phyloP scores from a whole-genome alignment of 2,888 invertebrate genomes.

The Bursaphelenchus okinawaensis region DNA sequence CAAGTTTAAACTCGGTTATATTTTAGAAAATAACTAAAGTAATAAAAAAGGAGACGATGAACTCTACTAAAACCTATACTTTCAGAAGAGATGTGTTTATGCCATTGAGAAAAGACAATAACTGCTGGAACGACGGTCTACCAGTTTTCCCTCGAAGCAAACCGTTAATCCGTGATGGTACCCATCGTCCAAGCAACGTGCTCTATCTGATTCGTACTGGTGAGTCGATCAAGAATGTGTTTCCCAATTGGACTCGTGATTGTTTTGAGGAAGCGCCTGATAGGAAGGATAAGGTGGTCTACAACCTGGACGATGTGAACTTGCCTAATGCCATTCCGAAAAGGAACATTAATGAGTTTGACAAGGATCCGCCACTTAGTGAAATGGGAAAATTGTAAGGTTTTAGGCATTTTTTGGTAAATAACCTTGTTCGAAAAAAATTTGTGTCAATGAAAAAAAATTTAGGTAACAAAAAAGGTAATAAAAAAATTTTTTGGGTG shows the following conservation, averaged over 20 bases:
- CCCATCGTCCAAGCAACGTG: background rate
- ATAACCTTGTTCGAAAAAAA: too few species aligned
- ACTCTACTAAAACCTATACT: too few species aligned
- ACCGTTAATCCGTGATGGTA: background rate
- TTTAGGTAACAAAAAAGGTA: too few species aligned
- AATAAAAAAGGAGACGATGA: too few species aligned
- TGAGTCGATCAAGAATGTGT: background rate
- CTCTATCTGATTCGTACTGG: background rate
- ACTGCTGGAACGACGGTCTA: background rate
- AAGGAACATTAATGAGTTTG: background rate
- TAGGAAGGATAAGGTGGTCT: background rate
- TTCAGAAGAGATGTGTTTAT: too few species aligned
- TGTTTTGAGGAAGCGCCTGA: background rate
- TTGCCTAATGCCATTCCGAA: background rate
- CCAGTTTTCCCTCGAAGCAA: background rate
- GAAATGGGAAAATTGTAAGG: background rate
- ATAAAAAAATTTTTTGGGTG: too few species aligned
- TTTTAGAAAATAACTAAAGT: too few species aligned
- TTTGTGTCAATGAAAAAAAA: too few species aligned
- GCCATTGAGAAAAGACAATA: too few species aligned
- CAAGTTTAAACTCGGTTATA: too few species aligned
- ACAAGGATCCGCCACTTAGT: background rate
- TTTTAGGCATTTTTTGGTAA: too few species aligned
- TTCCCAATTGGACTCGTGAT: background rate
- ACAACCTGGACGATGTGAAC: background rate